Evolutionary conservation across 2,888 invertebrate species (phyloP).

Genomic region (Aplocera efformata): DNA sequence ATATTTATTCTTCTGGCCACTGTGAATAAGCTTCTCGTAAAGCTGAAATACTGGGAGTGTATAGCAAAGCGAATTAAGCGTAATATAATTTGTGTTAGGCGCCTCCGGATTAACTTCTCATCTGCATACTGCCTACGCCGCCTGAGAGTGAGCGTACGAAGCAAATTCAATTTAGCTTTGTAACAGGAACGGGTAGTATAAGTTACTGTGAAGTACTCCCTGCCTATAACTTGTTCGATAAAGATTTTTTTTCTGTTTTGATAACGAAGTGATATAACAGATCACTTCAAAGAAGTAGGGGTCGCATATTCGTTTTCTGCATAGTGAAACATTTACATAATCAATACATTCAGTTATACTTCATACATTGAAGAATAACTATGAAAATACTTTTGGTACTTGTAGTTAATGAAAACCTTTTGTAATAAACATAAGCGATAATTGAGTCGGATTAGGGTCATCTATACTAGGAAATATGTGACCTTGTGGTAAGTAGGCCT

Average conservation of each 20-base stretch:
- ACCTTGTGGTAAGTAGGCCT: too few relatives aligned
- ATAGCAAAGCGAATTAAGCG: slow-evolving; percentile 51
- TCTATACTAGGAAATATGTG: too few relatives aligned
- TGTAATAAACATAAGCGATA: too few relatives aligned
- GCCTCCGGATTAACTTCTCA: slow-evolving; percentile 50
- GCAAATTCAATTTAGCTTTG: slow-evolving; percentile 51
- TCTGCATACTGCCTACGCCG: slow-evolving; percentile 37
- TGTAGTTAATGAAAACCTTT: too few relatives aligned
- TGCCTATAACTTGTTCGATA: not conserved
- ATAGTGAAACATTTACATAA: not conserved
- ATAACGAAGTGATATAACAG: too few relatives aligned
- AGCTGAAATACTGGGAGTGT: slow-evolving; percentile 1
- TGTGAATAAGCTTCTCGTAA: not conserved
- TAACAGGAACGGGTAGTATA: slow-evolving; percentile 23
- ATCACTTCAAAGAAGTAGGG: slow-evolving; percentile 4
- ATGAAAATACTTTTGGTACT: too few relatives aligned
- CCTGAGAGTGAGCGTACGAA: slow-evolving; percentile 28
- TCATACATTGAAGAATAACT: too few relatives aligned
- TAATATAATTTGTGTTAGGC: slow-evolving; percentile 50
- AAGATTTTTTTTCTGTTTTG: too few relatives aligned
- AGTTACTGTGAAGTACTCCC: slow-evolving; percentile 7
- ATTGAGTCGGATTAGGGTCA: too few relatives aligned
- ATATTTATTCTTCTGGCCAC: too few relatives aligned
- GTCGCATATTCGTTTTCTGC: slow-evolving; percentile 7
- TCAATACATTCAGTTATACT: too few relatives aligned